These are phyloP conservation scores for Oceanodroma tethys DNA, from an alignment of 2,113 vertebrate genomes.

Conservation along the genomic window DNA sequence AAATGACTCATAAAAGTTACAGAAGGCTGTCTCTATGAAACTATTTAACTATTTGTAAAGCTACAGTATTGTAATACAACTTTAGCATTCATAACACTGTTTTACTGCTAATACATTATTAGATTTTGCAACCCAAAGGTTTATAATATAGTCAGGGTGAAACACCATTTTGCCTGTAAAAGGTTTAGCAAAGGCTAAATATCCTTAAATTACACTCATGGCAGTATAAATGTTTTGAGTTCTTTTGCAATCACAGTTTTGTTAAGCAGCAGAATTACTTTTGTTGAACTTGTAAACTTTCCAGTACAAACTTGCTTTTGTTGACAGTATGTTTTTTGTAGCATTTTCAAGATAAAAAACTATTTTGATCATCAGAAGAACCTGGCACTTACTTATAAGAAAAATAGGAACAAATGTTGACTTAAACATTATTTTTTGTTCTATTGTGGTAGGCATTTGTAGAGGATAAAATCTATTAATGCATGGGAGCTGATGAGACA, in stretches of 20 bases:
- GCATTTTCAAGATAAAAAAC: slow-evolving; percentile 40
- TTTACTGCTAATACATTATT: neutral
- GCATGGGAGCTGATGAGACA: neutral
- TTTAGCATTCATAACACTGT: neutral
- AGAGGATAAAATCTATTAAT: neutral
- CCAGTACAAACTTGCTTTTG: slow-evolving; percentile 51
- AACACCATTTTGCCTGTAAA: neutral
- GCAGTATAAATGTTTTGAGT: slow-evolving; percentile 46
- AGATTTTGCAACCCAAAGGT: neutral
- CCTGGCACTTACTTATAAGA: neutral
- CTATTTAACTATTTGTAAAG: neutral
- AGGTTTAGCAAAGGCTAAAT: neutral
- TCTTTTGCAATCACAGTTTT: slow-evolving; percentile 55
- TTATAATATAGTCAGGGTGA: neutral
- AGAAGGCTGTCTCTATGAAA: neutral
- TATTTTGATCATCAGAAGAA: slow-evolving; percentile 28
- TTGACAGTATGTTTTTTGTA: slow-evolving; percentile 11
- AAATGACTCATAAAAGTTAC: neutral
- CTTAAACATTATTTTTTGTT: neutral
- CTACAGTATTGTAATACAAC: neutral
- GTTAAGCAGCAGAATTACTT: slow-evolving; percentile 32
- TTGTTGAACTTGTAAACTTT: slow-evolving; percentile 56
- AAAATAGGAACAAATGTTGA: neutral
- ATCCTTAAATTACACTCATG: slow-evolving; percentile 21
- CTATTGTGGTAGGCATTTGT: neutral